phyloP scores from a whole-genome alignment of 2,113 vertebrate genomes.

The Lepus americanus region DNA sequence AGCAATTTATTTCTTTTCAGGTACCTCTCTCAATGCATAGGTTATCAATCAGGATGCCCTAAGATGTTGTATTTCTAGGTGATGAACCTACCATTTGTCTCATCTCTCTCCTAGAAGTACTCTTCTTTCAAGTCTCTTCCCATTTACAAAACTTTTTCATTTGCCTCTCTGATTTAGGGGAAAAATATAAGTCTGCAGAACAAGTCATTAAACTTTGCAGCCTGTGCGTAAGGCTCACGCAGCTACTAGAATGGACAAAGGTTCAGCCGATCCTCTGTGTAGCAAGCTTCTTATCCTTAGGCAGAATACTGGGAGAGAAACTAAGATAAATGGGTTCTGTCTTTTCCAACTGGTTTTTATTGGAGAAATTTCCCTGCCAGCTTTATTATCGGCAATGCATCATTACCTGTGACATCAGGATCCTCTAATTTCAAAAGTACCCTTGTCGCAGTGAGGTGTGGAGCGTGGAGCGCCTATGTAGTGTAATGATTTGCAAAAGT shows the following conservation, averaged over 20 bases:
- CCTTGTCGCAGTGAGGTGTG: slow-evolving; percentile 74
- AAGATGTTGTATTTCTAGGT: slow-evolving; percentile 79
- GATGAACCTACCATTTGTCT: slow-evolving; percentile 84
- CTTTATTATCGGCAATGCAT: slow-evolving; percentile 84
- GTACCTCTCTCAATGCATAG: slow-evolving; percentile 76
- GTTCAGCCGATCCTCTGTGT: slow-evolving; percentile 70
- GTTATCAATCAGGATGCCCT: slow-evolving; percentile 84
- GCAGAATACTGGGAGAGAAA: slow-evolving; percentile 83
- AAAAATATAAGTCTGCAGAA: slow-evolving; percentile 86
- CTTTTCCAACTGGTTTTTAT: slow-evolving; percentile 86
- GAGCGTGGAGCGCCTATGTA: slow-evolving; percentile 80
- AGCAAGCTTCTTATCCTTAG: slow-evolving; percentile 83
- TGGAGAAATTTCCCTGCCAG: slow-evolving; percentile 84
- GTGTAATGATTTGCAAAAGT: slow-evolving; percentile 88
- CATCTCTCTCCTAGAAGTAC: slow-evolving; percentile 84
- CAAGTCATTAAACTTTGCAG: slow-evolving; percentile 85
- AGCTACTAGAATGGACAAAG: slow-evolving; percentile 74
- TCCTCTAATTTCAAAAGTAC: slow-evolving; percentile 82
- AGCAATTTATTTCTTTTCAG: slow-evolving; percentile 88
- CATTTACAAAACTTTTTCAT: slow-evolving; percentile 85
- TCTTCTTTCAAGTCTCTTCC: slow-evolving; percentile 84
- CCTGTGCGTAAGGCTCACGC: slow-evolving; percentile 59
- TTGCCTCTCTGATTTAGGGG: slow-evolving; percentile 87
- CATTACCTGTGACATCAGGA: slow-evolving; percentile 85
- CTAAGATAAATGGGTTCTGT: slow-evolving; percentile 88